Conservation (phyloP, 2,888 invertebrate species). For the Athripsodes cinereus region DNA sequence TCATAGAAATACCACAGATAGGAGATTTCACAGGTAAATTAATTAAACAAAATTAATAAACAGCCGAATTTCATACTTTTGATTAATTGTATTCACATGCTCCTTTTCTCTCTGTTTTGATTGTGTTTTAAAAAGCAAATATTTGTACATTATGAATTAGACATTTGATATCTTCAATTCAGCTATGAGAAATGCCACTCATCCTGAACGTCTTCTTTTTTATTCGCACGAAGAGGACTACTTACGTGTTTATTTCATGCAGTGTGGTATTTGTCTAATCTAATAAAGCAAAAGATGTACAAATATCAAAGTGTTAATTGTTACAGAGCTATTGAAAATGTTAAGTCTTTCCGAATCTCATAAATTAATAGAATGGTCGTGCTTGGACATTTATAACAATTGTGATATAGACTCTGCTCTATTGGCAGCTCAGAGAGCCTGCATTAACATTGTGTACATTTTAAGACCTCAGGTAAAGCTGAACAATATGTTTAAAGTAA, state of each 20-base stretch:
- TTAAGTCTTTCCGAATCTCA: constrained; percentile 5
- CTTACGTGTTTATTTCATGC: no score
- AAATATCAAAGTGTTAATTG: neutral
- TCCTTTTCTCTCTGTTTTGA: no score
- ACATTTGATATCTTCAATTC: no score
- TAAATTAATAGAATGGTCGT: constrained; percentile 40
- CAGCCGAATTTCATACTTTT: no score
- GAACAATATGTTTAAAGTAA: no score
- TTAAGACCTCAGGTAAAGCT: constrained; percentile 41
- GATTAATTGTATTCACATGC: no score
- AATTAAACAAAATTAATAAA: neutral
- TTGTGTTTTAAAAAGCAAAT: no score
- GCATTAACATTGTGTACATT: constrained; percentile 37
- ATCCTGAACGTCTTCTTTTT: no score
- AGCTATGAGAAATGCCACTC: no score
- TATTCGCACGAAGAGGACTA: no score
- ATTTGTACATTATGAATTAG: no score
- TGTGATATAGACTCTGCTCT: constrained; percentile 42
- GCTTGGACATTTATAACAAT: constrained; percentile 42
- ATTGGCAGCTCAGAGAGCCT: constrained; percentile 43
- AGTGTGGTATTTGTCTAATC: no score
- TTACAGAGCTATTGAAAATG: constrained; percentile 28
- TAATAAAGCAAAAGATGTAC: neutral
- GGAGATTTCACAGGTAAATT: constrained; percentile 39
- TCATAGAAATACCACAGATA: constrained; percentile 40